Evolutionary conservation across 2,888 invertebrate genomes (phyloP).

Genomic region (Apamea epomidion): DNA sequence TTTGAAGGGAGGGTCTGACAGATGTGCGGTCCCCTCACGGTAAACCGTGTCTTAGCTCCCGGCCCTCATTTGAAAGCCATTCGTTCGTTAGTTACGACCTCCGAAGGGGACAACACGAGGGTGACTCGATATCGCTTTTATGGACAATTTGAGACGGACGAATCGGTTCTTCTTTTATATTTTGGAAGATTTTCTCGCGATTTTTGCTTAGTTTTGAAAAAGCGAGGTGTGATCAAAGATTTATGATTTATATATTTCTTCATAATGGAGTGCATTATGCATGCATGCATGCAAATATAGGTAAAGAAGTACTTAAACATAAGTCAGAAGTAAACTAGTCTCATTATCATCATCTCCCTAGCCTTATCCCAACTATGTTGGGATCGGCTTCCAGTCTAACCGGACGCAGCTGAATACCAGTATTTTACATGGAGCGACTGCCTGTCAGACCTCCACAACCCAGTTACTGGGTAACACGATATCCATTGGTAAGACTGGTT

Average conservation of each 20-base stretch:
- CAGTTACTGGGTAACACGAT: too few relatives aligned
- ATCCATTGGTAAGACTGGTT: too few relatives aligned
- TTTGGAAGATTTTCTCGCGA: slow-evolving; percentile 54
- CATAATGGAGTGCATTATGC: slow-evolving; percentile 4
- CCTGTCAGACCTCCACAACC: too few relatives aligned
- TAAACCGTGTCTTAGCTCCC: slow-evolving; percentile 64
- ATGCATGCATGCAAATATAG: not conserved
- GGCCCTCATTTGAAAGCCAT: slow-evolving; percentile 70
- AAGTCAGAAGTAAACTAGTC: not conserved
- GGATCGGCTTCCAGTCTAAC: too few relatives aligned
- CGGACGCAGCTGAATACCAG: too few relatives aligned
- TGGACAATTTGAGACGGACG: slow-evolving; percentile 77
- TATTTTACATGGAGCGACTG: too few relatives aligned
- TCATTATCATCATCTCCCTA: too few relatives aligned
- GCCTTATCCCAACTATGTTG: too few relatives aligned
- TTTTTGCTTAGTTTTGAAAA: slow-evolving; percentile 49
- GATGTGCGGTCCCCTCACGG: slow-evolving; percentile 71
- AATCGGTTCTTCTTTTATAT: slow-evolving; percentile 69
- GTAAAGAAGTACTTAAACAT: not conserved
- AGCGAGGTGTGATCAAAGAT: slow-evolving; percentile 26
- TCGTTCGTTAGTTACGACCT: slow-evolving; percentile 82
- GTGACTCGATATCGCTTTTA: slow-evolving; percentile 73
- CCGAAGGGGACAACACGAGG: slow-evolving; percentile 72
- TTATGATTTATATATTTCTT: slow-evolving; percentile 1
- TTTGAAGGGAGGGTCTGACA: slow-evolving; percentile 69